These are phyloP conservation scores for Sebastes minor DNA, from an alignment of 2,797 vertebrate species.

Conservation along the genomic window DNA sequence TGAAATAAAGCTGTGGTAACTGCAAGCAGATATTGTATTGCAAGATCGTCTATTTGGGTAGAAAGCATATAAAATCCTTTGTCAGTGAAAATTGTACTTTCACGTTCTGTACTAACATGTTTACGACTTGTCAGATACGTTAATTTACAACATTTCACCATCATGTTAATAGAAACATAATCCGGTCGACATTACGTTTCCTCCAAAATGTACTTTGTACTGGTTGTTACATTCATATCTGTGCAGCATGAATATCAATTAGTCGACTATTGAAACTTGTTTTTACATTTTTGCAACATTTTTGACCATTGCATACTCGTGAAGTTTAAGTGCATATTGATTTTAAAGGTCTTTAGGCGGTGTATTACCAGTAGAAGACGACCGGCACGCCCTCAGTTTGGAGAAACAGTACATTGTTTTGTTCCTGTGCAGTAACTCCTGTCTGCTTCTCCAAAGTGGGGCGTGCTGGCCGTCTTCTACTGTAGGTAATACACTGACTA, in stretches of 20 bases:
- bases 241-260: background rate
- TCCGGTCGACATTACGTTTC: too few species aligned
- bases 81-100: too few species aligned
- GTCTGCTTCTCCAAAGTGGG: too few species aligned
- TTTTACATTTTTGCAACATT: background rate
- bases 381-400: background rate
- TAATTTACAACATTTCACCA: too few species aligned
- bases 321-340: background rate
- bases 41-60: too few species aligned
- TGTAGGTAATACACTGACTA: background rate
- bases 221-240: background rate
- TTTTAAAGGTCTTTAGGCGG: background rate
- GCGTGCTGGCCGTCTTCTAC: background rate
- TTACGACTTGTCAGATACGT: too few species aligned
- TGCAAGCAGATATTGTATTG: too few species aligned
- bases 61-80: too few species aligned
- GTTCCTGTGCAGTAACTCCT: background rate
- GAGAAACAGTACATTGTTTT: background rate
- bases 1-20: too few species aligned
- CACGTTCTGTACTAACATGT: too few species aligned
- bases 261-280: background rate
- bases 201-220: background rate
- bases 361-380: background rate
- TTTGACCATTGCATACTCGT: background rate
- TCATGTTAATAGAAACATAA: too few species aligned